Evolutionary conservation across 2,888 invertebrate species (phyloP), one percentile per base, ranked within the genome.

Genomic region (Tanytarsus gracilentus): DNA sequence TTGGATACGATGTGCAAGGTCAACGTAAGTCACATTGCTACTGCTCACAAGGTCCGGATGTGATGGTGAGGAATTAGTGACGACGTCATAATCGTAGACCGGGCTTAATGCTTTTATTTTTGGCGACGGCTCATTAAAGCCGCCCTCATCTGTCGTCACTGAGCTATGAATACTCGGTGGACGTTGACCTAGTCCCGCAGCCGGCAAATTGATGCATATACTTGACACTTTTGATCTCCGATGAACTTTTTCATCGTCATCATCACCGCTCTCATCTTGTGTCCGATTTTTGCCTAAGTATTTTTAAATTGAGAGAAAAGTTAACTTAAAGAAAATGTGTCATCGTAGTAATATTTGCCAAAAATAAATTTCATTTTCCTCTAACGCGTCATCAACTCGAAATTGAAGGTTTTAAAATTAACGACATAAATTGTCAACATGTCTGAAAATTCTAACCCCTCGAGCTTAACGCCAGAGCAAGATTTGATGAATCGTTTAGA

Each of bases 51-150:
- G 36, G 16, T 60, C 60, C 8, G 60, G 51, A 39, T 60, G 60
- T 39, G 60, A 29, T 61, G 61, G 25, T 26, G 62, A 62, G n/a
- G 36, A 33, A n/a, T 30, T 25, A 29, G 21, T 44, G 1, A 18
- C 18, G 48, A 62, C 49, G 3, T 67, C 60, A 49, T 40, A 60
- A 49, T 49, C 50, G n/a, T 60, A 60, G 9, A 49, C 49, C 8
- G 49, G 66, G 53, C 65, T 66, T 33, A 80, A 69, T 63, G 83
- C 84, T 71, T 83, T 82, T 66, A 85, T 80, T 71, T 83, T 83
- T 14, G 84, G 83, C 63, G 80, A 81, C 23, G 83, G 83, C 72
- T 84, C 85, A 72, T 84, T 84, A 74, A 84, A 84, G 53, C 84
- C 84, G 58, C 84, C 83, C 66, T 84, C 84, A 71, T 85, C 84